A percentile compares a stretch with the other conserved stretches of the same genome.
Conservation (phyloP, 2,797 vertebrate species). For the Iguana delicatissima region DNA sequence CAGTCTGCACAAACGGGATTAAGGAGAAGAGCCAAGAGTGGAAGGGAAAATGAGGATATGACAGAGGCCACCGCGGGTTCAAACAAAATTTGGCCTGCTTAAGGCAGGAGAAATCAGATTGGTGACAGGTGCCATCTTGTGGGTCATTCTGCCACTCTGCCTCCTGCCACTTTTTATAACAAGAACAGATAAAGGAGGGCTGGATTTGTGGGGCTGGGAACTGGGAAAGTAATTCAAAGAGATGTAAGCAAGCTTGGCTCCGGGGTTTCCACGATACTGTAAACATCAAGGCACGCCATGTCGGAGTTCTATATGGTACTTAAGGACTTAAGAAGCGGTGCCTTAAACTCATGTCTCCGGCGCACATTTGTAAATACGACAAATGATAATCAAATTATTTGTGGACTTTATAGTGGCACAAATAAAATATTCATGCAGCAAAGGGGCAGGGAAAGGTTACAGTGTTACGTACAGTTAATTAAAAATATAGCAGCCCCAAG, state of each 20-base stretch:
- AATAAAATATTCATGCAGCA: constrained; percentile 70
- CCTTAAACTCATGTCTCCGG: constrained; percentile 48
- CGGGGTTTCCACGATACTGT: constrained; percentile 70
- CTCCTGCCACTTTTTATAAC: constrained; percentile 98
- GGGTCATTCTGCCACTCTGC: constrained; percentile 97
- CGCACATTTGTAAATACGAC: constrained; percentile 54
- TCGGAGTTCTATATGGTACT: constrained; percentile 65
- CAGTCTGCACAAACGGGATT: constrained; percentile 75
- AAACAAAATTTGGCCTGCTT: constrained; percentile 99
- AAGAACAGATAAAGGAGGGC: constrained; percentile 83
- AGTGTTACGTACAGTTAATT: constrained; percentile 60
- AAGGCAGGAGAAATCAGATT: constrained; percentile 92
- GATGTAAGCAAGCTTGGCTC: constrained; percentile 76
- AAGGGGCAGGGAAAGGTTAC: constrained; percentile 69
- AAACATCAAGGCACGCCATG: constrained; percentile 70
- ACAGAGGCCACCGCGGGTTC: constrained; percentile 95
- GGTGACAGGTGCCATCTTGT: constrained; percentile 99
- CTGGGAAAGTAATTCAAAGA: constrained; percentile 81
- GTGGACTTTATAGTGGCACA: constrained; percentile 67
- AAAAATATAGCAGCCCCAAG: constrained; percentile 64
- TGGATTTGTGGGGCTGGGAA: constrained; percentile 71
- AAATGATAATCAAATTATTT: constrained; percentile 69
- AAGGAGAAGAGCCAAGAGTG: constrained; percentile 85
- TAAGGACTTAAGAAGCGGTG: constrained; percentile 64
- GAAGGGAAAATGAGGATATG: constrained; percentile 97